Evolutionary conservation across 2,113 vertebrate species (phyloP).

Genomic region (Cryptoleucopteryx plumbea): DNA sequence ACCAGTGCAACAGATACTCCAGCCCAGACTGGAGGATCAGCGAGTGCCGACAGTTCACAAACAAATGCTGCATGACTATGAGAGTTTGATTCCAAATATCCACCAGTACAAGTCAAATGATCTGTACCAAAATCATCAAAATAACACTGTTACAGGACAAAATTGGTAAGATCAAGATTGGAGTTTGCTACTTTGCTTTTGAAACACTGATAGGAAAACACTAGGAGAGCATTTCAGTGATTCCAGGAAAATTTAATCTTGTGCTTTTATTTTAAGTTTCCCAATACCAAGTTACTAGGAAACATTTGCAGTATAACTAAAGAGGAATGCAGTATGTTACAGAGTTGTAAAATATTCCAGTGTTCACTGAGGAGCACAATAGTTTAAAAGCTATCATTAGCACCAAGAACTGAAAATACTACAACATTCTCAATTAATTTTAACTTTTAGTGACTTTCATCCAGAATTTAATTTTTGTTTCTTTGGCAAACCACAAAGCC

Average conservation of each 20-base stretch:
- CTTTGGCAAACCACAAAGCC: neutral
- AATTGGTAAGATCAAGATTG: accelerated
- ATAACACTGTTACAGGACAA: too few relatives aligned
- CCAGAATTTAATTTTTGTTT: neutral
- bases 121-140: neutral
- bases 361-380: neutral
- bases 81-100: neutral
- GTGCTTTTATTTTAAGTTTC: neutral
- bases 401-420: neutral
- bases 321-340: neutral
- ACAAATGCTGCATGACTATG: accelerated
- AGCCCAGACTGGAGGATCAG: neutral
- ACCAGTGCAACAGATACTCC: neutral
- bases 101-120: accelerated
- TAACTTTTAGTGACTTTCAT: neutral
- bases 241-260: neutral
- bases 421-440: neutral
- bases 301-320: neutral
- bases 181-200: neutral
- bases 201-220: neutral
- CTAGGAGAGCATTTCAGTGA: neutral
- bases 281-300: neutral
- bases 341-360: neutral
- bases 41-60: neutral
- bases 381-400: neutral